A percentile compares a stretch with the other conserved stretches of the same genome.
phyloP scores from a whole-genome alignment of 2,888 invertebrate species.

The Hyposoter dolosus region DNA sequence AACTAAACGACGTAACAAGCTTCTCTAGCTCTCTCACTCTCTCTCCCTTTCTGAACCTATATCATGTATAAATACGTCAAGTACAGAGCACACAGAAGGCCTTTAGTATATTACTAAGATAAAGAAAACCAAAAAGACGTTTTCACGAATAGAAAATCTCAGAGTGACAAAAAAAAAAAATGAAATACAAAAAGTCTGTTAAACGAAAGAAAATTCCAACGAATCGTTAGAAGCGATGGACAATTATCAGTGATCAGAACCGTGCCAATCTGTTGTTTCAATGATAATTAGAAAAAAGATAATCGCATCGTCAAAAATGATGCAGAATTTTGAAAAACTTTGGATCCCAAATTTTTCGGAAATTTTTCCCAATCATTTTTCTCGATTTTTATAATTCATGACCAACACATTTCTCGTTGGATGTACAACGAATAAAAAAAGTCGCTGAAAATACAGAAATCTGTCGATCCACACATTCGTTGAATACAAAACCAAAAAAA shows the following conservation, averaged over 20 bases:
- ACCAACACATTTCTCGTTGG: too few relatives aligned
- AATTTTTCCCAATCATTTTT: too few relatives aligned
- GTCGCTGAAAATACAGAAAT: too few relatives aligned
- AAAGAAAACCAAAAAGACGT: slow-evolving; percentile 6
- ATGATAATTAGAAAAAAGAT: not conserved
- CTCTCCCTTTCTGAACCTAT: slow-evolving; percentile 23
- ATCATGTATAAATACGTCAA: slow-evolving; percentile 60
- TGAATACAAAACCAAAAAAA: not conserved
- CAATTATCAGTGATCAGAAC: not conserved
- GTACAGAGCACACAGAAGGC: slow-evolving; percentile 43
- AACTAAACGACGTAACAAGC: slow-evolving; percentile 48
- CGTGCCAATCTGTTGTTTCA: not conserved
- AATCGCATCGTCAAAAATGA: not conserved
- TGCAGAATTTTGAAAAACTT: not conserved
- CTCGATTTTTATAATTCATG: too few relatives aligned
- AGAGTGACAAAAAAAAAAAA: slow-evolving; percentile 9
- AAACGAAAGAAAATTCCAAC: not conserved
- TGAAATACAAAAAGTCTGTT: not conserved
- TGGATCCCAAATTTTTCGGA: not conserved
- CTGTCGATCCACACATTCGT: too few relatives aligned
- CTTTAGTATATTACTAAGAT: slow-evolving; percentile 23
- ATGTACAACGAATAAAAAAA: too few relatives aligned
- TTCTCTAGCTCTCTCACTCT: not conserved
- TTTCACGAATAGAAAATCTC: slow-evolving; percentile 26
- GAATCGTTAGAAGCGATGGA: not conserved